phyloP scores from a whole-genome alignment of 2,888 invertebrate species.

The Amaurobius ferox region DNA sequence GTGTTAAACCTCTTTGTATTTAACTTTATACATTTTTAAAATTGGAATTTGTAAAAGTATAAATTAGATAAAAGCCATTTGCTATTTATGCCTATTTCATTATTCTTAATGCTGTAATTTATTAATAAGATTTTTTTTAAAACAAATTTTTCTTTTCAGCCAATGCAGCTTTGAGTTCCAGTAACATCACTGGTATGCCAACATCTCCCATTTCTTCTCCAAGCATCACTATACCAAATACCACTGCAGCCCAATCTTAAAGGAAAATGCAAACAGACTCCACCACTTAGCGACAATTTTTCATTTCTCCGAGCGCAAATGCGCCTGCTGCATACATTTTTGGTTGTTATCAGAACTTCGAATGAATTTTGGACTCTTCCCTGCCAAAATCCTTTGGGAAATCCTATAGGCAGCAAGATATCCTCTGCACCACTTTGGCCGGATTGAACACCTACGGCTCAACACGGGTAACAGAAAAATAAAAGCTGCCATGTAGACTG shows the following conservation, averaged over 20 bases:
- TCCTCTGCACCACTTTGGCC: slow-evolving; percentile 16
- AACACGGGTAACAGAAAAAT: slow-evolving; percentile 40
- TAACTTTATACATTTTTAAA: too few species aligned
- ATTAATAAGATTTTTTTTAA: too few species aligned
- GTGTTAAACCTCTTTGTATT: too few species aligned
- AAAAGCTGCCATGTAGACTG: slow-evolving; percentile 29
- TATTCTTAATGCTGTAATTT: too few species aligned
- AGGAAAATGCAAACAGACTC: slow-evolving; percentile 17
- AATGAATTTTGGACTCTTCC: slow-evolving; percentile 25
- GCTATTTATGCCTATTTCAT: too few species aligned
- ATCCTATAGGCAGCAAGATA: not conserved
- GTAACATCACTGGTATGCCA: slow-evolving; percentile 74
- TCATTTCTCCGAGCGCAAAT: slow-evolving; percentile 15
- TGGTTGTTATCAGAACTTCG: slow-evolving; percentile 30
- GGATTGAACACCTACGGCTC: not conserved
- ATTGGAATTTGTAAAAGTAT: too few species aligned
- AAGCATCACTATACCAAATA: slow-evolving; percentile 72
- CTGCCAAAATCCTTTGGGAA: slow-evolving; percentile 23
- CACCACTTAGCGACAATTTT: slow-evolving; percentile 31
- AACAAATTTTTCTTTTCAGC: slow-evolving; percentile 58
- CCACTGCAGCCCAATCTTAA: slow-evolving; percentile 73
- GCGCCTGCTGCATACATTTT: slow-evolving; percentile 25
- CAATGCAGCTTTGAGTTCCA: slow-evolving; percentile 72
- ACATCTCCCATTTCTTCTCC: slow-evolving; percentile 74
- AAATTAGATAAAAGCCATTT: too few species aligned